Percentiles rank a stretch among this genome's conserved stretches.
phyloP scores from a whole-genome alignment of 2,797 vertebrate genomes.

The Myripristis murdjan region DNA sequence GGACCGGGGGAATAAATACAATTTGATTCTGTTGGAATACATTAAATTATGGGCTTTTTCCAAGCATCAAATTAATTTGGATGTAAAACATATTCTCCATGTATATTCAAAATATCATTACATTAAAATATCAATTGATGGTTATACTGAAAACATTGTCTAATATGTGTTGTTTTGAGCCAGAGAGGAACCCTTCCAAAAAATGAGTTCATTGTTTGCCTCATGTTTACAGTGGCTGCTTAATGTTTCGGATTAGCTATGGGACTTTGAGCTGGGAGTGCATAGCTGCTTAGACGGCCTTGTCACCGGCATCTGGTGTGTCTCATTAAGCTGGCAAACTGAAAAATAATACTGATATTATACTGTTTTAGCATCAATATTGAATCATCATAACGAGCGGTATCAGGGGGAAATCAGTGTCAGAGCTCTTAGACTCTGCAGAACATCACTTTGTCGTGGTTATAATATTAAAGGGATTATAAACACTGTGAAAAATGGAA shows the following conservation, averaged over 20 bases:
- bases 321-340: conserved; percentile 9
- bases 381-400: not conserved
- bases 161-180: conserved; percentile 7
- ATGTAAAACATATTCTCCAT: conserved; percentile 14
- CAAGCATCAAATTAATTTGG: conserved; percentile 13
- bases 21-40: conserved; percentile 10
- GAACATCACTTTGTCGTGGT: too few relatives aligned
- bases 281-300: conserved; percentile 13
- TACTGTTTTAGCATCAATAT: not conserved
- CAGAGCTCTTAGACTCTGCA: too few relatives aligned
- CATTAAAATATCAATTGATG: not conserved
- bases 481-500: too few relatives aligned
- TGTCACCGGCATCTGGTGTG: conserved; percentile 30
- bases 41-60: conserved; percentile 26
- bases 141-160: not conserved
- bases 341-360: not conserved
- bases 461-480: too few relatives aligned
- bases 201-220: conserved; percentile 47
- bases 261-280: conserved; percentile 8
- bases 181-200: conserved; percentile 12
- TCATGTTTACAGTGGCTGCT: conserved; percentile 28
- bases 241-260: conserved; percentile 50
- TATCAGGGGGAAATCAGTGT: too few relatives aligned
- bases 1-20: not conserved
- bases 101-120: not conserved